Conservation (phyloP, 2,888 invertebrate genomes). For the Lochmaea crataegi region DNA sequence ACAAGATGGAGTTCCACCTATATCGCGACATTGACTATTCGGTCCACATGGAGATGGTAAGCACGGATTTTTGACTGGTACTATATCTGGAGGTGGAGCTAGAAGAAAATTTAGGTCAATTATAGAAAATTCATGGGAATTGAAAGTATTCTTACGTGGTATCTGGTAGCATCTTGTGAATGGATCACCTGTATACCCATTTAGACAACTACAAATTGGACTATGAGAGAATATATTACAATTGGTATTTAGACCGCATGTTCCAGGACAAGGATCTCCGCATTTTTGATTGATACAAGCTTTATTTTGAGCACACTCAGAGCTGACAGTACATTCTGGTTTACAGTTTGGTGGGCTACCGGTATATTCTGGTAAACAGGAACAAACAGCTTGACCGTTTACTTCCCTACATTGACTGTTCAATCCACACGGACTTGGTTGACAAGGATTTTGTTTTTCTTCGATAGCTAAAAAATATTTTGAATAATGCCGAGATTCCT, state of each 20-base stretch:
- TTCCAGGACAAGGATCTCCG: constrained; percentile 83
- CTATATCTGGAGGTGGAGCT: constrained; percentile 51
- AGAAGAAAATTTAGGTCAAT: constrained; percentile 29
- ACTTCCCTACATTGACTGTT: constrained; percentile 81
- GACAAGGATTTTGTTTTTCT: constrained; percentile 72
- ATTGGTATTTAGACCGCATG: constrained; percentile 81
- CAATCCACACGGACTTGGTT: constrained; percentile 83
- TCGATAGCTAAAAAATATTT: constrained; percentile 34
- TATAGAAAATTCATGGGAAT: background rate
- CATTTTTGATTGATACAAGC: constrained; percentile 87
- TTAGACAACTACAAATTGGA: constrained; percentile 82
- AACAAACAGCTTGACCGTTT: constrained; percentile 82
- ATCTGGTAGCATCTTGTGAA: constrained; percentile 78
- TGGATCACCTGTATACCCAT: constrained; percentile 82
- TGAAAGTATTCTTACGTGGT: constrained; percentile 56
- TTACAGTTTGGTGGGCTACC: constrained; percentile 84
- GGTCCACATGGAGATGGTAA: constrained; percentile 83
- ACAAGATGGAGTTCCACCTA: constrained; percentile 73
- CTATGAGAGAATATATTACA: constrained; percentile 86
- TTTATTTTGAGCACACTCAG: constrained; percentile 82
- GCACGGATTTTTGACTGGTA: constrained; percentile 74
- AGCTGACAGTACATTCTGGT: constrained; percentile 85
- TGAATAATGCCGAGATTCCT: background rate
- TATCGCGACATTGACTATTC: constrained; percentile 70
- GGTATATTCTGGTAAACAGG: constrained; percentile 77